Evolutionary conservation across 2,797 vertebrate species (phyloP).

Genomic region (Rhynchonycteris naso): DNA sequence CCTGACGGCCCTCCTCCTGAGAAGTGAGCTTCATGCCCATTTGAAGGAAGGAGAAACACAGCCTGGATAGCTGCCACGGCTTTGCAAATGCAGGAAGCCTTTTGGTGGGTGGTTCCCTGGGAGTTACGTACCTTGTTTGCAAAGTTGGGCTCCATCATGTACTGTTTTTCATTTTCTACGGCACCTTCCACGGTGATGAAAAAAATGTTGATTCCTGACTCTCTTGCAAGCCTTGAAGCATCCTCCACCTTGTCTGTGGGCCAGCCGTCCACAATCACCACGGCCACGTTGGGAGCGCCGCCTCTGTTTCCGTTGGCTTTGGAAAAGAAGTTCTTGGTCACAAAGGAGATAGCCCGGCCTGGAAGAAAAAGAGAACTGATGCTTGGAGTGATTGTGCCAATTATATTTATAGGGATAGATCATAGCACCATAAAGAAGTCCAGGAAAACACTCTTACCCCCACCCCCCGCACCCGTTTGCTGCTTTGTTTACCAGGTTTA

Average conservation of each 20-base stretch:
- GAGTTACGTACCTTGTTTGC: slow-evolving; percentile 93
- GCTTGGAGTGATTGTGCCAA: neutral
- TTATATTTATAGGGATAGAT: neutral
- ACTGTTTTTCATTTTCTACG: slow-evolving; percentile 93
- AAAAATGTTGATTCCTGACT: slow-evolving; percentile 99
- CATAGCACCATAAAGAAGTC: neutral
- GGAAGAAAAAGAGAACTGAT: slow-evolving; percentile 71
- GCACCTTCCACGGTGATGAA: slow-evolving; percentile 97
- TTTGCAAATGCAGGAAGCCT: neutral
- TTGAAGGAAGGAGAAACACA: neutral
- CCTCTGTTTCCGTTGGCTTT: slow-evolving; percentile 95
- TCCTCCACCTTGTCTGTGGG: slow-evolving; percentile 97
- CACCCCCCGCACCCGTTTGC: neutral
- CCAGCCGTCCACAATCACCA: slow-evolving; percentile 98
- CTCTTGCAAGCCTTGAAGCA: slow-evolving; percentile 93
- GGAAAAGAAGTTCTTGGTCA: slow-evolving; percentile 95
- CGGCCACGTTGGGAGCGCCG: slow-evolving; percentile 93
- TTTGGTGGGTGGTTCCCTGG: fast-evolving
- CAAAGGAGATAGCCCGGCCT: slow-evolving; percentile 96
- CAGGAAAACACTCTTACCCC: neutral
- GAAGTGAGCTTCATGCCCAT: neutral
- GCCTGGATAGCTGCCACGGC: fast-evolving
- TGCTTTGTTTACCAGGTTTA: neutral
- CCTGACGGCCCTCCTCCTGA: neutral
- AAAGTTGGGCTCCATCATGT: slow-evolving; percentile 92